Base-by-base conservation (phyloP, 2,797 vertebrate genomes). In the Zenarchopterus dispar region DNA sequence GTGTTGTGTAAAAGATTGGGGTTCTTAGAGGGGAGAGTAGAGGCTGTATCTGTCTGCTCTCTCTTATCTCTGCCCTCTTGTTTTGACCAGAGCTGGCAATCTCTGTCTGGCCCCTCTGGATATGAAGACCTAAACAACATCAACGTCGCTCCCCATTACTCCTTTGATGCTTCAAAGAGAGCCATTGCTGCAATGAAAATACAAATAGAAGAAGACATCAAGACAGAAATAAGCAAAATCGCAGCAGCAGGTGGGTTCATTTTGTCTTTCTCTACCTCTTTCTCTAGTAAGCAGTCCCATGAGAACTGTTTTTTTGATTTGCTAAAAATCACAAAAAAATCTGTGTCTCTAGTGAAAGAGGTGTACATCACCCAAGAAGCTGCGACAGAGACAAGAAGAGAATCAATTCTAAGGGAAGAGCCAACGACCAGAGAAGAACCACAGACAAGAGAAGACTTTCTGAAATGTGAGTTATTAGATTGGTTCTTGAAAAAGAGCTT, bases 71-170 rank as follows among this genome's bases (percentile, higher is more conserved):
- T 55, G 1, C 43, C 22, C 58, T 39, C 1, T 68, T 5, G 0
- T 58, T 43, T 43, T 13, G 5, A 19, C 17, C 52, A 94, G 93
- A 90, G 91, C 73, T 94, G 92, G 92, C 92, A 94, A 80, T 90
- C 91, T 70, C 85, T 94, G 42, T 92, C 91, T 21, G 91, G 90
- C 8, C 92, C 94, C n/a, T 93, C 93, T 1, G 93, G 93, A 51
- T 93, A 93, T 57, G 93, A 94, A 73, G 93, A 94, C 71, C 85
- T 94, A 44, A 92, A 92, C 75, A 91, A 87, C 46, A 67, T 93
- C 67, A 85, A 52, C 0, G 77, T 94, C 0, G 80, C 78, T 39
- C 91, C 92, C 6, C 54, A 89, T 61, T 92, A 91, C 75, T 92
- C 91, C 16, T 94, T 94, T 52, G 92, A 93, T 4, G 54, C 88